Evolutionary conservation across 1,140 invertebrate species (phyloP).

Genomic region (Oryctes rhinoceros): DNA sequence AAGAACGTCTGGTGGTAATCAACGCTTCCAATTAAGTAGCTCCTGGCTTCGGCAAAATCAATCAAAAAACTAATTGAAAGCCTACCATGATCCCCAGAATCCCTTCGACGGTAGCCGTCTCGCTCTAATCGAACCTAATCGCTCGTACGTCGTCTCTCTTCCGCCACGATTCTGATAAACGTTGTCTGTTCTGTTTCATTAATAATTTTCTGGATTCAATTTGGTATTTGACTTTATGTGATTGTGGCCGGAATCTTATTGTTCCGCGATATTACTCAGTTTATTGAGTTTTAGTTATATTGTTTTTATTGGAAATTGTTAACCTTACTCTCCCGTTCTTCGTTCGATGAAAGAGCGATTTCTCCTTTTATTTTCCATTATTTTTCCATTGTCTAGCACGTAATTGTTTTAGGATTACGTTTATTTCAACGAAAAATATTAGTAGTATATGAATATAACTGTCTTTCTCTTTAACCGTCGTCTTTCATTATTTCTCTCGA

Average conservation of each 20-base stretch:
- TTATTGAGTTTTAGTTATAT: slow-evolving; percentile 57
- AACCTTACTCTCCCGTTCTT: slow-evolving; percentile 44
- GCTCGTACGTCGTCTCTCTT: slow-evolving; percentile 40
- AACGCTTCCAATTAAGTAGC: slow-evolving; percentile 60
- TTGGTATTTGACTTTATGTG: slow-evolving; percentile 57
- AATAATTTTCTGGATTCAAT: slow-evolving; percentile 58
- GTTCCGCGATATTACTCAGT: slow-evolving; percentile 55
- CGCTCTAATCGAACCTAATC: neutral
- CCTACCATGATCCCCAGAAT: slow-evolving; percentile 56
- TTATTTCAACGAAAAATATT: slow-evolving; percentile 32
- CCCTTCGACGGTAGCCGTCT: slow-evolving; percentile 49
- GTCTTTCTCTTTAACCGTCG: neutral
- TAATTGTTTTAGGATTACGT: slow-evolving; percentile 55
- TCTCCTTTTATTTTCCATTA: slow-evolving; percentile 52
- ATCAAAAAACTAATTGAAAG: slow-evolving; percentile 62
- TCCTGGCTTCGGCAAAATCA: slow-evolving; percentile 58
- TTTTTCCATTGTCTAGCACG: slow-evolving; percentile 54
- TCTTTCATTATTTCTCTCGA: neutral
- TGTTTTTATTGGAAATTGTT: slow-evolving; percentile 55
- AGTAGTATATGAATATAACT: slow-evolving; percentile 27
- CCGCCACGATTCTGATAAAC: slow-evolving; percentile 48
- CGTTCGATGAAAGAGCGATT: slow-evolving; percentile 27
- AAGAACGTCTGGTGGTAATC: slow-evolving; percentile 58
- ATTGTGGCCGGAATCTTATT: slow-evolving; percentile 55
- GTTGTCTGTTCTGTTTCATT: slow-evolving; percentile 56